Evolutionary conservation across 2,113 vertebrate genomes (phyloP).

Genomic region (Odocoileus virginianus): DNA sequence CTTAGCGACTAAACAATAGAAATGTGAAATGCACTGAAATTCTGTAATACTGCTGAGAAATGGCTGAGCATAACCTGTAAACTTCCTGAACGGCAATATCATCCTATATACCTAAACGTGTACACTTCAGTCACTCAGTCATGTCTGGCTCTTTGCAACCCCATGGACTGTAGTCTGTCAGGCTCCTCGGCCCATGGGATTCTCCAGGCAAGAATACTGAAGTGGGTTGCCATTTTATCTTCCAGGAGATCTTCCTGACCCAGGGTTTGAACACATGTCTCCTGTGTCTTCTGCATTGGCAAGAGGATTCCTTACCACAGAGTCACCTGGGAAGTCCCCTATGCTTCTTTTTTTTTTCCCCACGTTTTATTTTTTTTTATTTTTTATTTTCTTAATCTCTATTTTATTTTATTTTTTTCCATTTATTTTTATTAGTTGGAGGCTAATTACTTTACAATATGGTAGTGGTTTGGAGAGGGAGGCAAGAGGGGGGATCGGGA

Average conservation of each 20-base stretch:
- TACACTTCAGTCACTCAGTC: not conserved
- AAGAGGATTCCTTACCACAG: not conserved
- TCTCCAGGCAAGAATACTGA: not conserved
- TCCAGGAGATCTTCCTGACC: not conserved
- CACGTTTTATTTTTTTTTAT: too few relatives aligned
- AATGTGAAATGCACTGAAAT: not conserved
- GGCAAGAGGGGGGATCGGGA: too few relatives aligned
- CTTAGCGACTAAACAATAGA: not conserved
- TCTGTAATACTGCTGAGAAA: not conserved
- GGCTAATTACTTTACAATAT: too few relatives aligned
- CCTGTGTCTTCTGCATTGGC: not conserved
- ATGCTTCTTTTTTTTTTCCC: not conserved
- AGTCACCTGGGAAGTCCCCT: not conserved
- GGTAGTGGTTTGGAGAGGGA: too few relatives aligned
- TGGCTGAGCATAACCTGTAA: not conserved
- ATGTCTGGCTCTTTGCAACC: not conserved
- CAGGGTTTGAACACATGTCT: not conserved
- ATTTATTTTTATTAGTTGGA: too few relatives aligned
- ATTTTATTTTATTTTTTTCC: too few relatives aligned
- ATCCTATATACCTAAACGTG: not conserved
- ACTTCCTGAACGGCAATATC: not conserved
- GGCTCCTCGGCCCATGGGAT: not conserved
- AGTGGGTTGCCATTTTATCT: not conserved
- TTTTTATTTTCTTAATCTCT: too few relatives aligned
- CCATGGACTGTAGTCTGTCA: not conserved